phyloP scores from a whole-genome alignment of 2,113 vertebrate genomes.

The Pycnonotus jocosus region DNA sequence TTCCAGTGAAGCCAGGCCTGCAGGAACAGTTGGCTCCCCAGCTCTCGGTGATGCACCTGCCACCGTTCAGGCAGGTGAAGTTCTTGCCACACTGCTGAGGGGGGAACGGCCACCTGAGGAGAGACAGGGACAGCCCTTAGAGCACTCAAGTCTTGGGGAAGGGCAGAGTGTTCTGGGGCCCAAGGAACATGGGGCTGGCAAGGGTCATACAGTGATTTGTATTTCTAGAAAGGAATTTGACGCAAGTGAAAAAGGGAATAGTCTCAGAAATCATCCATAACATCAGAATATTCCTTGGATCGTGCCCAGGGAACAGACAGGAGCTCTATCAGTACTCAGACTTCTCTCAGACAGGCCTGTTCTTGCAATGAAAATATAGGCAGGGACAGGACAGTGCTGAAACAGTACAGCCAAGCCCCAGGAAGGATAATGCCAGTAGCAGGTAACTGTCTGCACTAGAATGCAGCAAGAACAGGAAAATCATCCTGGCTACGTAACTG shows the following conservation, averaged over 20 bases:
- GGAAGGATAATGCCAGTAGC: not conserved
- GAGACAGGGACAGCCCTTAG: not conserved
- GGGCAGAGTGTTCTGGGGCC: not conserved
- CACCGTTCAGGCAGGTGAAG: conserved; percentile 77
- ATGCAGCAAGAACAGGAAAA: not conserved
- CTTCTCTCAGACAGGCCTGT: not conserved
- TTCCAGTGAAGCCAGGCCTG: conserved; percentile 77
- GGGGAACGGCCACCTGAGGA: conserved; percentile 77
- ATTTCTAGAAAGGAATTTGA: not conserved
- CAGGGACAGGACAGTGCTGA: not conserved
- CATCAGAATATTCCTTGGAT: not conserved
- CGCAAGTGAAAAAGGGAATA: not conserved
- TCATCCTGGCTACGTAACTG: not conserved
- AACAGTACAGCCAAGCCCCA: not conserved
- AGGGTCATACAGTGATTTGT: not conserved
- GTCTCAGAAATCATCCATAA: not conserved
- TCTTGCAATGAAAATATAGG: not conserved
- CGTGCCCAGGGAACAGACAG: not conserved
- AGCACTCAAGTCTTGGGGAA: not conserved
- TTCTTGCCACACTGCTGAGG: conserved; percentile 77
- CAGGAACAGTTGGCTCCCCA: conserved; percentile 89
- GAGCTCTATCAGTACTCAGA: not conserved
- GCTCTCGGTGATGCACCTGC: conserved; percentile 71
- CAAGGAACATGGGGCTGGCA: fast-evolving
- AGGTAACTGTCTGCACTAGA: not conserved